Evolutionary conservation across 2,797 vertebrate genomes (phyloP).

Genomic region (Nyctibius grandis): DNA sequence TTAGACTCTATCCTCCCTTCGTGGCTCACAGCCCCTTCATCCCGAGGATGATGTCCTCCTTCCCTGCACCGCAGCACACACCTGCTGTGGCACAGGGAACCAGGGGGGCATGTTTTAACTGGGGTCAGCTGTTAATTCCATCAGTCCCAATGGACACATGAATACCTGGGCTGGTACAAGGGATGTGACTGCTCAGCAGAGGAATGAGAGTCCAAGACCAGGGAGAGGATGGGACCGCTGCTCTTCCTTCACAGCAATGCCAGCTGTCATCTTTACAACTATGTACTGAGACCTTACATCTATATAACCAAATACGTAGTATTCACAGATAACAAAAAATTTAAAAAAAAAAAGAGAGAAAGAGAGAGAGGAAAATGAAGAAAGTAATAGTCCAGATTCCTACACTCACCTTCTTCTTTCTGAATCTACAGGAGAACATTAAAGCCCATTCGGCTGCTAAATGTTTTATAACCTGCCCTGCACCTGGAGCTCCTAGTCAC

Average conservation of each 20-base stretch:
- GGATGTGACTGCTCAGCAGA: not conserved
- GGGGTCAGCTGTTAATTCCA: not conserved
- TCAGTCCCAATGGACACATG: not conserved
- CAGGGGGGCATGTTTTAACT: not conserved
- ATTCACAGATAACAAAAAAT: not conserved
- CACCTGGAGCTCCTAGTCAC: not conserved
- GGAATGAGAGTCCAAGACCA: not conserved
- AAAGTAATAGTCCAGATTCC: not conserved
- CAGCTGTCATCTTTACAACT: not conserved
- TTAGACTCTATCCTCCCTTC: no score
- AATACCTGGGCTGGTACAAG: not conserved
- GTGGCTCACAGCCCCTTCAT: rapidly evolving
- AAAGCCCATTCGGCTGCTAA: not conserved
- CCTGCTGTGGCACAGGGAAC: not conserved
- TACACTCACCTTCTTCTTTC: not conserved
- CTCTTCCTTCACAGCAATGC: not conserved
- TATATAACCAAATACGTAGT: not conserved
- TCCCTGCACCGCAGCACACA: not conserved
- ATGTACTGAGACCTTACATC: not conserved
- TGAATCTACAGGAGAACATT: not conserved
- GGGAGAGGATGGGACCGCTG: not conserved
- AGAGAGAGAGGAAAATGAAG: not conserved
- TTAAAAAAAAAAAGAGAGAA: not conserved
- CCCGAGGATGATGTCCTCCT: not conserved
- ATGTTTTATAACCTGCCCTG: not conserved